These are phyloP conservation scores for Bos indicus DNA, from an alignment of 2,113 vertebrate genomes.

Conservation along the genomic window DNA sequence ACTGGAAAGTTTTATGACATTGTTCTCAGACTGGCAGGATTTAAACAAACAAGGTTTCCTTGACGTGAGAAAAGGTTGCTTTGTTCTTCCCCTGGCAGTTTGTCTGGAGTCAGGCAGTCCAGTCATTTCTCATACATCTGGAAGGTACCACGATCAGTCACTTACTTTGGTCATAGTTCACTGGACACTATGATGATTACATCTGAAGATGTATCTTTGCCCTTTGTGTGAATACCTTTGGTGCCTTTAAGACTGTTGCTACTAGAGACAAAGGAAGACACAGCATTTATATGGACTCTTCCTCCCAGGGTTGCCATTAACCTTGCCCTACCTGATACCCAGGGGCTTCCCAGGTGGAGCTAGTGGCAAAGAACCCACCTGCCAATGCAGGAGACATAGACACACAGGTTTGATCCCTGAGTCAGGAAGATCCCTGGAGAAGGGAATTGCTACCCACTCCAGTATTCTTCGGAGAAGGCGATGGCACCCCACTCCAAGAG, in stretches of 20 bases:
- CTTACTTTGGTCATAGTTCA: background rate
- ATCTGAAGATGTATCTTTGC: background rate
- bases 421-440: background rate
- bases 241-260: background rate
- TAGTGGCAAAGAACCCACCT: background rate
- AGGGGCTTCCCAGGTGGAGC: background rate
- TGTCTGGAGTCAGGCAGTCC: background rate
- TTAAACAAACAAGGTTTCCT: constrained; percentile 47
- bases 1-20: constrained; percentile 29
- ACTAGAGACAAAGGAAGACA: background rate
- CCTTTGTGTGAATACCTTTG: background rate
- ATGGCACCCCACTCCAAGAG: no score
- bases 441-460: background rate
- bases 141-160: background rate
- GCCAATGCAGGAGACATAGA: background rate
- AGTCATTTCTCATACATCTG: background rate
- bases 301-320: no score
- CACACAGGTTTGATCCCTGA: background rate
- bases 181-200: rapidly evolving
- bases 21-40: constrained; percentile 24
- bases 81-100: background rate
- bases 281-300: rapidly evolving
- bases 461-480: background rate
- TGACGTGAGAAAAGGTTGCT: constrained; percentile 29
- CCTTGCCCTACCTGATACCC: background rate